Evolutionary conservation across 2,113 vertebrate species (phyloP).

Genomic region (Gnathonemus echidnorhynchus): DNA sequence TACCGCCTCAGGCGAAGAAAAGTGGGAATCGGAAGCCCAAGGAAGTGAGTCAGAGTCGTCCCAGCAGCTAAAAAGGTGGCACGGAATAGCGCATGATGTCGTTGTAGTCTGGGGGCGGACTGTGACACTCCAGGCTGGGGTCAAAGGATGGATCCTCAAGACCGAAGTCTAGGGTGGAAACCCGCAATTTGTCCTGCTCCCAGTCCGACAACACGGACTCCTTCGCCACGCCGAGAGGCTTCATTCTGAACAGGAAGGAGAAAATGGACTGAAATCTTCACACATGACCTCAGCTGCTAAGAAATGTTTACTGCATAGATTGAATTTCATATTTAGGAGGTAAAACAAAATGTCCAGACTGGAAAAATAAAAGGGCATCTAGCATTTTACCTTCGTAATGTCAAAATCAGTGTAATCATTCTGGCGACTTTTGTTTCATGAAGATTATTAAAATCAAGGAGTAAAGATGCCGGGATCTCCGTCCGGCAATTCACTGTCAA

Average conservation of each 20-base stretch:
- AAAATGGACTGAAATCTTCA: background rate
- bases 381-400: background rate
- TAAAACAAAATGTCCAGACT: background rate
- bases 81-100: slow-evolving; percentile 80
- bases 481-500: background rate
- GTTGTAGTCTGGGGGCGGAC: slow-evolving; percentile 86
- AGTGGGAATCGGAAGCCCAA: background rate
- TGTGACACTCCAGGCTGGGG: slow-evolving; percentile 77
- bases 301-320: background rate
- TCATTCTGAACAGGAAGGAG: slow-evolving; percentile 56
- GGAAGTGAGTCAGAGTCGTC: slow-evolving; percentile 7
- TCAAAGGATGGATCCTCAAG: slow-evolving; percentile 75
- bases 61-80: slow-evolving; percentile 64
- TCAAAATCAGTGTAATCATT: background rate
- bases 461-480: background rate
- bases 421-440: background rate
- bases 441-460: background rate
- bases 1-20: background rate
- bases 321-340: background rate
- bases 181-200: slow-evolving; percentile 63
- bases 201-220: slow-evolving; percentile 70
- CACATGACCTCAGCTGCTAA: background rate
- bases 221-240: slow-evolving; percentile 76
- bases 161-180: slow-evolving; percentile 65
- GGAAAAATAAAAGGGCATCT: background rate